phyloP scores from a whole-genome alignment of 2,797 vertebrate species.

The Pitangus sulphuratus region DNA sequence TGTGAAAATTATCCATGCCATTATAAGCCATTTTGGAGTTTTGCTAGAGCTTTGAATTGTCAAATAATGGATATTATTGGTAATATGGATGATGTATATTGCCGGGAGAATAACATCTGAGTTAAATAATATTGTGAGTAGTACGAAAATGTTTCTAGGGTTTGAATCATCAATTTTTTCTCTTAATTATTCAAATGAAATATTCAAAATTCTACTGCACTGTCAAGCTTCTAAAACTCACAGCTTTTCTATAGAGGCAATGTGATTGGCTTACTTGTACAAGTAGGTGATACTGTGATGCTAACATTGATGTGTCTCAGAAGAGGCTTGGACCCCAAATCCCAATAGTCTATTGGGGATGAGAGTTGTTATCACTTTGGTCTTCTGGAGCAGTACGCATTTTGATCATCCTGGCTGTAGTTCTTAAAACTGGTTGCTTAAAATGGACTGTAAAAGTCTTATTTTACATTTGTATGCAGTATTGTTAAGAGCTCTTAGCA shows the following conservation, averaged over 20 bases:
- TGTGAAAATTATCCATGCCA: conserved; percentile 12
- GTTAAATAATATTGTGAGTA: neutral
- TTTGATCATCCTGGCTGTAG: neutral
- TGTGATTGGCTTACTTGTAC: neutral
- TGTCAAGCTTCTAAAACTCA: neutral
- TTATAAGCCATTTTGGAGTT: neutral
- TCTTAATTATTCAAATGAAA: neutral
- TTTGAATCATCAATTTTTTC: neutral
- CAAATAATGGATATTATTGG: neutral
- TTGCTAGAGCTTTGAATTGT: neutral
- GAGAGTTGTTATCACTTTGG: neutral
- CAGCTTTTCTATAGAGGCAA: neutral
- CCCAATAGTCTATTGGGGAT: neutral
- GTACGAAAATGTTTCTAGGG: neutral
- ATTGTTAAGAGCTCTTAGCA: neutral
- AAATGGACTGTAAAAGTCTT: neutral
- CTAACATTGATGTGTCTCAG: neutral
- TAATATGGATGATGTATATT: neutral
- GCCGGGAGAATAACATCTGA: neutral
- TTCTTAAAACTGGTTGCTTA: neutral
- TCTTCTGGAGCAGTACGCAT: neutral
- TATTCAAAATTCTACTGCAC: neutral
- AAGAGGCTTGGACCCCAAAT: neutral
- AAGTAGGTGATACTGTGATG: neutral
- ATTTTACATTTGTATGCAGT: neutral